phyloP scores from a whole-genome alignment of 2,797 vertebrate genomes.

The Gymnothorax reevesii region DNA sequence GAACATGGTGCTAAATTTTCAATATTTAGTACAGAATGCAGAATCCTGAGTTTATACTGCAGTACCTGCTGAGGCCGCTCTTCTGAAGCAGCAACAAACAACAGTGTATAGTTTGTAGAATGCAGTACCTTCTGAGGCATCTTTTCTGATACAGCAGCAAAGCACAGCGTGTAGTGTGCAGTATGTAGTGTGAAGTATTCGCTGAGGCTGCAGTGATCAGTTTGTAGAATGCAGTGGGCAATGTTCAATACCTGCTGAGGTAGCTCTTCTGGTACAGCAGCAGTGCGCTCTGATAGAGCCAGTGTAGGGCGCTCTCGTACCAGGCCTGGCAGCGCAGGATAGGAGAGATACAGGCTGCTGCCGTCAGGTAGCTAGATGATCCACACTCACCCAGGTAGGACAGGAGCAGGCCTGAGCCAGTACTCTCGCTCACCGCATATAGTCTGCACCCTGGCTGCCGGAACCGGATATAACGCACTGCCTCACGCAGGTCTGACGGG shows the following conservation, averaged over 20 bases:
- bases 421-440: constrained; percentile 80
- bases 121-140: too few species aligned
- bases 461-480: constrained; percentile 78
- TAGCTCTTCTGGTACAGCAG: constrained; percentile 79
- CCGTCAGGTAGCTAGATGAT: constrained; percentile 81
- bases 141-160: too few species aligned
- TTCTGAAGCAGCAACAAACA: too few species aligned
- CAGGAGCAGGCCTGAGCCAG: constrained; percentile 78
- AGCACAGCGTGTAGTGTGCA: too few species aligned
- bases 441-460: constrained; percentile 74
- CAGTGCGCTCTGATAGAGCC: constrained; percentile 71
- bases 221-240: neutral
- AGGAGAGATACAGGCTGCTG: constrained; percentile 79
- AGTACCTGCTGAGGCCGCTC: too few species aligned
- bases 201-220: too few species aligned
- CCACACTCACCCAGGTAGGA: constrained; percentile 85
- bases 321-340: constrained; percentile 81
- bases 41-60: too few species aligned
- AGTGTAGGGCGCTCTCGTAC: constrained; percentile 75
- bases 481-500: constrained; percentile 78
- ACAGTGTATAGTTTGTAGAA: too few species aligned
- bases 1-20: too few species aligned
- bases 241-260: constrained; percentile 73
- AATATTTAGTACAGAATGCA: too few species aligned
- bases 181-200: too few species aligned